Evolutionary conservation across 1,140 invertebrate species (phyloP), one percentile per base, ranked within the genome.

Genomic region (Orius laevigatus): DNA sequence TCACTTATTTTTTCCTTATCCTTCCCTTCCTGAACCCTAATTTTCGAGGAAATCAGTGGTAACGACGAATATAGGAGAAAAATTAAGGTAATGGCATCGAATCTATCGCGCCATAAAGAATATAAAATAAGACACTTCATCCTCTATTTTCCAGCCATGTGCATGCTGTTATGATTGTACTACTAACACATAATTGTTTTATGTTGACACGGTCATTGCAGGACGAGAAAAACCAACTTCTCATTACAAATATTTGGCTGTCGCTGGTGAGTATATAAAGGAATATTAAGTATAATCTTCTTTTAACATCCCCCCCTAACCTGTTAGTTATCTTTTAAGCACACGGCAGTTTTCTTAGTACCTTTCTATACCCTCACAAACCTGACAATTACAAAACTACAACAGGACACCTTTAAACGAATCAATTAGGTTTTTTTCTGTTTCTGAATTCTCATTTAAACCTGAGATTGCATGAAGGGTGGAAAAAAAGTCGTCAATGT

Each of bases 221-320:
- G 79, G 79, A 83, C 70, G 79, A 83, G 73, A 83, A 83, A 73
- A 83, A 83, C 73, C 79, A 83, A 73, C 76, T 81, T 68, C 76
- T 83, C 70, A 81, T 81, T 68, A 81, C 79, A 68, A 83, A 83
- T 74, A 80, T 81, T 71, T 83, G 79, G 79, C 74, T 83, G 70
- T 80, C 78, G 70, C 74, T 83, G 79, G 82, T 85, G 79, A 83
- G 81, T 82, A 20, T 44, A 5, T 2, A 45, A 42, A 11, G 10
- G 43, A 18, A 20, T 43, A 48, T 36, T 42, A 20, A 33, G 25
- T 16, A 25, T 20, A 25, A 25, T 25, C 25, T 25, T 25, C 25
- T 25, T 25, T 25, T 25, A 25, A 25, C 25, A 25, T 25, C 8
- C 25, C 25, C 25, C 18, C 20, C 18, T 47, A 19, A 38, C 35